Percentiles rank a stretch among this genome's conserved stretches.
Conservation (phyloP, 2,113 vertebrate genomes). For the Phylloscopus trochilus region DNA sequence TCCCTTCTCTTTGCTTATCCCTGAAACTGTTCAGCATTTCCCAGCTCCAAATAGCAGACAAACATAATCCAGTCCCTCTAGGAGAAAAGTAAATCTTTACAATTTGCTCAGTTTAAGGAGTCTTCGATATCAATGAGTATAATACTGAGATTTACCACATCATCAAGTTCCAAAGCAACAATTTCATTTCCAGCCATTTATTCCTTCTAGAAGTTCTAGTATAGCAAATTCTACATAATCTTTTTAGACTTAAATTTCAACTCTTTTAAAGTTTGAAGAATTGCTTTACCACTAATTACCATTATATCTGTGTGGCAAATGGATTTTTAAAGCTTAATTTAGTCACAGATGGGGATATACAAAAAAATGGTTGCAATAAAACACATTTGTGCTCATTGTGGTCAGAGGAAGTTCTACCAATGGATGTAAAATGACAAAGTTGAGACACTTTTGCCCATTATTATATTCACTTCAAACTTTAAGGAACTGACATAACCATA, state of each 20-base stretch:
- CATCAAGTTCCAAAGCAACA: not conserved
- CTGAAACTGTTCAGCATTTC: not conserved
- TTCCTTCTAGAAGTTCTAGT: not conserved
- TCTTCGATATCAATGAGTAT: not conserved
- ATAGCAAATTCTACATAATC: not conserved
- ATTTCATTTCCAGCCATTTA: not conserved
- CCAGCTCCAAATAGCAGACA: not conserved
- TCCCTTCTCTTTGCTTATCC: conserved; percentile 32
- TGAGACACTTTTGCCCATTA: not conserved
- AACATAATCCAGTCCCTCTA: conserved; percentile 9
- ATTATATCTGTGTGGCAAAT: not conserved
- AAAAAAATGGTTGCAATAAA: not conserved
- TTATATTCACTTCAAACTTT: not conserved
- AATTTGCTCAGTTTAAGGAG: conserved; percentile 13
- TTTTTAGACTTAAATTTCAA: not conserved
- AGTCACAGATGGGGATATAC: not conserved
- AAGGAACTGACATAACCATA: not conserved
- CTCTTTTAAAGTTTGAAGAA: not conserved
- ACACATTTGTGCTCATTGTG: not conserved
- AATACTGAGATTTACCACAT: not conserved
- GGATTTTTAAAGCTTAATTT: not conserved
- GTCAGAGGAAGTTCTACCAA: not conserved
- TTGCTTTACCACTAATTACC: not conserved
- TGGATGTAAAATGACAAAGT: not conserved
- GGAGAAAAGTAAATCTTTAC: conserved; percentile 21